Evolutionary conservation across 2,113 vertebrate genomes (phyloP), one percentile per base, ranked within the genome.

Genomic region (Hylia prasina): DNA sequence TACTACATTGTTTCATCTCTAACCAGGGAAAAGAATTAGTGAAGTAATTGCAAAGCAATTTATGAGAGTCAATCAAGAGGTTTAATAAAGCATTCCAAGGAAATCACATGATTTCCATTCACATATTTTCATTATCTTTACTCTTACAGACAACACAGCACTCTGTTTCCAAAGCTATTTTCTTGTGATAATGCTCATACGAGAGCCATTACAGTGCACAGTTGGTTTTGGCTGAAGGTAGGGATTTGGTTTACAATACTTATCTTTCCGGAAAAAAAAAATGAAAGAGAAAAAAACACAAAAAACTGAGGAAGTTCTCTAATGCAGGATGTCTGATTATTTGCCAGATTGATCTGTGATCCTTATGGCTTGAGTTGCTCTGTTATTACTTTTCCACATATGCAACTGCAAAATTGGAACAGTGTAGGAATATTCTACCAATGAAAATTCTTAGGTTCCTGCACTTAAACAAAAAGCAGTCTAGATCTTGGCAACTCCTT

Each of bases 81-180:
- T 89, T 77, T 90, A 61, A 54, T 83, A n/a, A 16, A 73, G 44
- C 68, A 58, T 93, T 90, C 84, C 69, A 91, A 86, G 65, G 75
- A 92, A 96, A 82, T 90, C 64, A 77, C 44, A n/a, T 83, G 69
- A 65, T 83, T 88, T 92, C 71, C 69, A 89, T 79, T 91, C 89
- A 82, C 63, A 58, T 94, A 66, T 72, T 96, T 94, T 85, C 54
- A 72, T 90, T 96, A 91, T 90, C 90, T 77, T 88, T 58, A 50
- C 50, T 44, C 63, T 58, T 76, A 65, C 35, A 87, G 93, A 63
- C 33, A 89, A 44, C 51, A 69, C 20, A 51, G 19, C 57, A 57
- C 50, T 90, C 70, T 44, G 37, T 82, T 95, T 93, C 50, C 82
- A 90, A 91, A 91, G 66, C 35, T 85, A 27, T 68, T 72, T 66